Percentiles rank a stretch among this genome's conserved stretches.
These are phyloP conservation scores for Vespertilio murinus DNA, from an alignment of 2,797 vertebrate genomes.

Conservation along the genomic window DNA sequence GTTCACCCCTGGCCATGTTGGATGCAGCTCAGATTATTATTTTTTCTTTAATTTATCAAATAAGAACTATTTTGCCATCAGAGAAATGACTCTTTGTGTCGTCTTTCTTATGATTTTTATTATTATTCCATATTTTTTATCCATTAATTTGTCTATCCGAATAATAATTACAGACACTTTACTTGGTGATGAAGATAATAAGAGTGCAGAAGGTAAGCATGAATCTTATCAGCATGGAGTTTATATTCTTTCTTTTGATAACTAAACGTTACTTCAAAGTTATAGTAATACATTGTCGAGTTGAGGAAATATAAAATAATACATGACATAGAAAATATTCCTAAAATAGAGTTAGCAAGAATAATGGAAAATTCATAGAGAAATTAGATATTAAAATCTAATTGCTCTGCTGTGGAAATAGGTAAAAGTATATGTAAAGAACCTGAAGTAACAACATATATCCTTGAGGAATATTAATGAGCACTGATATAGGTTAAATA, in stretches of 20 bases:
- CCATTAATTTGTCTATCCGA: not conserved
- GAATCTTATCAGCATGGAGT: not conserved
- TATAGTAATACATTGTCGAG: not conserved
- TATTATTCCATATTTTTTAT: not conserved
- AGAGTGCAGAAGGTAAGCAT: not conserved
- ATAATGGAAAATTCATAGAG: not conserved
- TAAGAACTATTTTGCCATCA: not conserved
- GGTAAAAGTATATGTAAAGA: not conserved
- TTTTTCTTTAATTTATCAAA: not conserved
- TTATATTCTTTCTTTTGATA: not conserved
- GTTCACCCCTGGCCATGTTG: no score
- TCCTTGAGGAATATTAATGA: not conserved
- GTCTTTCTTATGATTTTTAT: not conserved
- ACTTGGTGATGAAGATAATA: not conserved
- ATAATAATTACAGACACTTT: not conserved
- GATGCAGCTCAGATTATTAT: not conserved
- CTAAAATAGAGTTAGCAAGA: not conserved
- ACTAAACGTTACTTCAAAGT: not conserved
- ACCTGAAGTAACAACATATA: not conserved
- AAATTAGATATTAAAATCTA: not conserved
- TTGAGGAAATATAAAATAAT: not conserved
- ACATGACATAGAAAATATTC: not conserved
- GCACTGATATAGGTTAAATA: not conserved
- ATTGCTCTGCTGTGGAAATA: not conserved
- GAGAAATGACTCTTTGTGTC: not conserved